Base-by-base conservation (phyloP, 1,140 invertebrate species). In the Daktulosphaira vitifoliae region DNA sequence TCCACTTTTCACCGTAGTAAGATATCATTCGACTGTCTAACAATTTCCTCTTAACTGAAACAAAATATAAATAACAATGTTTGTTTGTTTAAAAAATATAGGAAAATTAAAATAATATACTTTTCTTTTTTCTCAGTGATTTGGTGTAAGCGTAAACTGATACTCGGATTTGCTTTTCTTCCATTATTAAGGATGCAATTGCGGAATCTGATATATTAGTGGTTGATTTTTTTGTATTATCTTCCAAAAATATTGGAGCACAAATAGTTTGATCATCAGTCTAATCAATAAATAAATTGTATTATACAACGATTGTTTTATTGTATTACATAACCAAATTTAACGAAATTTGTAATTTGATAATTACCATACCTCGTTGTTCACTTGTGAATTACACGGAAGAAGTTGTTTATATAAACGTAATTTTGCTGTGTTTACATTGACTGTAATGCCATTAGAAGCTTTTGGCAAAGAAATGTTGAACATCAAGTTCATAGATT, bases 401-500 rank as follows among this genome's bases (percentile, higher is more conserved):
- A 46, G 23, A 2, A 29, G 26, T 33, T 62, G 56, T 62, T 62
- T 62, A 13, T 23, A 62, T 1, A 62, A 25, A 2, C 56, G 25
- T 16, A 62, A 39, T 22, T 26, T 62, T 20, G 56, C 81, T 0
- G 78, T 78, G 8, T 79, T 75, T 15, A 81, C 74, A 48, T 77
- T 73, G 15, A 71, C 65, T 8, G 68, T 53, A 25, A 52, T 65
- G 2, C 69, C 76, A 38, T 77, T 75, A 13, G 68, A 68, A 2
- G 78, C 73, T 8, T 75, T 74, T 6, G 77, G 71, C 66, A 80
- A 68, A 13, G 49, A 78, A 49, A 82, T 69, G 68, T 80, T 76
- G 65, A 83, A 82, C 64, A 77, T 72, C 68, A 83, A 75, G 67
- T 82, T 81, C 79, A 83, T 81, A 0, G 70, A 72, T 53, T 76